Conservation (phyloP, 2,797 vertebrate genomes). For the Tadarida brasiliensis region DNA sequence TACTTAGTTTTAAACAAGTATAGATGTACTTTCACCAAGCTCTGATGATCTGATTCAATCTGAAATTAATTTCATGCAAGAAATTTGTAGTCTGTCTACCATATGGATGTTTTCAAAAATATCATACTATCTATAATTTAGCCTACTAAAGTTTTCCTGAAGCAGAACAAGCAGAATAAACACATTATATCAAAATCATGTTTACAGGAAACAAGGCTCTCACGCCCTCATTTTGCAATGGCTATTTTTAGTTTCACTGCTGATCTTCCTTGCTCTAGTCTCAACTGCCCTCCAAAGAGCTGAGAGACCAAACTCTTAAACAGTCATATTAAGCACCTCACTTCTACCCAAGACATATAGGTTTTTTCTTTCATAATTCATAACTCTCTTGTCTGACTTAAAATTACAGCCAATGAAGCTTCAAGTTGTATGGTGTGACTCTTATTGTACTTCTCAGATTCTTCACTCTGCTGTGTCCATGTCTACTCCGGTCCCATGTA, state of each 20-base stretch:
- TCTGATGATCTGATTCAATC: background rate
- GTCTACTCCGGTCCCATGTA: background rate
- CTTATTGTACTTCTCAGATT: background rate
- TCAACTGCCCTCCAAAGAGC: background rate
- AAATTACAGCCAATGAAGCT: background rate
- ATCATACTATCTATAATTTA: background rate
- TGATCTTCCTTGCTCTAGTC: background rate
- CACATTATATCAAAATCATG: background rate
- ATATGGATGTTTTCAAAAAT: slow-evolving; percentile 4
- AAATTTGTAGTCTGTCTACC: background rate
- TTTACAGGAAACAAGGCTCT: background rate
- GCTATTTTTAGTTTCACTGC: background rate
- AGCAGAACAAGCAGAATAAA: background rate
- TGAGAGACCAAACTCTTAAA: background rate
- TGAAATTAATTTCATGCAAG: slow-evolving; percentile 29
- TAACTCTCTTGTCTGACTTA: background rate
- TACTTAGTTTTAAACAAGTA: background rate
- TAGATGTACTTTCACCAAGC: background rate
- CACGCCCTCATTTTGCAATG: background rate
- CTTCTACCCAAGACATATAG: background rate
- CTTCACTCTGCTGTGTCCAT: background rate
- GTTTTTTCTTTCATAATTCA: background rate
- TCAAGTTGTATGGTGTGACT: background rate
- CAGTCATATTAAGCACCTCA: background rate
- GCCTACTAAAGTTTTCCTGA: background rate